Evolutionary conservation across 2,888 invertebrate species (phyloP), one percentile per base, ranked within the genome.

Genomic region (Drosophila melanocephala): DNA sequence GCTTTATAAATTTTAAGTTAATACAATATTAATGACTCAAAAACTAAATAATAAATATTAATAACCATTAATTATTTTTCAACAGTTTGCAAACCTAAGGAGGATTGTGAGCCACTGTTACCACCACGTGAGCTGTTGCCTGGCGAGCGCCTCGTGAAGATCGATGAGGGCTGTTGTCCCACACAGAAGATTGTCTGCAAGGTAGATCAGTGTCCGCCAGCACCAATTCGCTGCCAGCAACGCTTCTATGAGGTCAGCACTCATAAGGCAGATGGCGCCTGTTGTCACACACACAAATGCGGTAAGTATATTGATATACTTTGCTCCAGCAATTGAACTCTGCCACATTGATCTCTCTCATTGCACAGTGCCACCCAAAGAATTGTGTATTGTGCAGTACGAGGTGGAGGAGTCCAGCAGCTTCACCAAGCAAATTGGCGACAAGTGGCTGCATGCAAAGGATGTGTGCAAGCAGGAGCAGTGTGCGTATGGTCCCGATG

Each of bases 141-240:
- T 0, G 97, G 97, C 26, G 95, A 96, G 93, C 94, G 95, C 72
- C 93, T 95, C 37, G 92, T 94, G 2, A 91, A 95, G n/a, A 94
- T 95, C 75, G 94, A 94, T 1, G 94, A 94, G 28, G 97, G 97
- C 0, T 97, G 97, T 91, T 97, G 97, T 89, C 96, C 97, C 0
- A 94, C 94, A 7, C 90, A 94, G 12, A 93, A 94, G 69, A 93
- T 95, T 63, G 88, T 95, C 3, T 97, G 97, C 83, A 95, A 95
- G 33, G 93, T 93, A 0, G 95, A 95, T 14, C 93, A 93, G 1
- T 97, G 97, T 89, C 96, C 96, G 0, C 74, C 87, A n/a, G 93
- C 95, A 0, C 94, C 95, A 0, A 81, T 90, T 1, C 76, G 72
- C 14, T 94, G 94, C 55, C 62, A 79, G 19, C 94, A 95, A 2